Conservation (phyloP, 2,797 vertebrate genomes). For the Centroberyx gerrardi region DNA sequence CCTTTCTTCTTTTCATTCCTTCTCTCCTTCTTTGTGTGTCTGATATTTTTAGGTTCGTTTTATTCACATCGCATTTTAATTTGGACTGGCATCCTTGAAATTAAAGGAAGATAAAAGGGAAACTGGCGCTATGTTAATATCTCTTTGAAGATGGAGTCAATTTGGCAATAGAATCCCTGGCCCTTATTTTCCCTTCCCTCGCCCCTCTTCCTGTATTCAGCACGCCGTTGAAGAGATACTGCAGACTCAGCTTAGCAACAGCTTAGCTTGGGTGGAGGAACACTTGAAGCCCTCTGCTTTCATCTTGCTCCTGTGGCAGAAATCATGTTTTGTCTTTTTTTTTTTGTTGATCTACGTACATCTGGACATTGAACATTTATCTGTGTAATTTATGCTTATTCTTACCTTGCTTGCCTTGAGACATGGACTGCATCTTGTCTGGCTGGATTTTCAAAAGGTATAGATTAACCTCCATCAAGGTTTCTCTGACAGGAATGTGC, state of each 20-base stretch:
- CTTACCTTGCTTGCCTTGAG: slow-evolving; percentile 27
- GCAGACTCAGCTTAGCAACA: slow-evolving; percentile 79
- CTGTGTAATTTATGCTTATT: slow-evolving; percentile 54
- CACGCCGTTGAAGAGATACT: slow-evolving; percentile 66
- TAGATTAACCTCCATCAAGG: slow-evolving; percentile 28
- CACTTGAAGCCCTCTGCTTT: slow-evolving; percentile 63
- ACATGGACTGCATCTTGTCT: slow-evolving; percentile 18
- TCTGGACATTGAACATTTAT: slow-evolving; percentile 71
- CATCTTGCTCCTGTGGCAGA: slow-evolving; percentile 60
- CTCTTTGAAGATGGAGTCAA: slow-evolving; percentile 86
- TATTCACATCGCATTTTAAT: slow-evolving; percentile 73
- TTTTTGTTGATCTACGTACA: slow-evolving; percentile 44
- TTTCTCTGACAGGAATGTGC: slow-evolving; percentile 23
- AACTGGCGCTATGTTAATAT: slow-evolving; percentile 81
- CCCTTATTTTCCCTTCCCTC: slow-evolving; percentile 69
- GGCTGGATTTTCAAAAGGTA: slow-evolving; percentile 36
- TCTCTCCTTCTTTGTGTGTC: slow-evolving; percentile 37
- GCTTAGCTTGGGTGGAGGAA: slow-evolving; percentile 67
- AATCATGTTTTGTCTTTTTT: slow-evolving; percentile 61
- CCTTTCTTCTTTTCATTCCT: neutral
- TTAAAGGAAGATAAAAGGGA: slow-evolving; percentile 83
- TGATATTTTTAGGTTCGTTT: slow-evolving; percentile 75
- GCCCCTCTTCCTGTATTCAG: slow-evolving; percentile 73
- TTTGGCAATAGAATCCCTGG: slow-evolving; percentile 77
- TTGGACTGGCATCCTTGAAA: slow-evolving; percentile 81